Evolutionary conservation across 37 sponge, comb jelly and placozoan genomes (phyloP).

Genomic region (Haliclona indistincta): DNA sequence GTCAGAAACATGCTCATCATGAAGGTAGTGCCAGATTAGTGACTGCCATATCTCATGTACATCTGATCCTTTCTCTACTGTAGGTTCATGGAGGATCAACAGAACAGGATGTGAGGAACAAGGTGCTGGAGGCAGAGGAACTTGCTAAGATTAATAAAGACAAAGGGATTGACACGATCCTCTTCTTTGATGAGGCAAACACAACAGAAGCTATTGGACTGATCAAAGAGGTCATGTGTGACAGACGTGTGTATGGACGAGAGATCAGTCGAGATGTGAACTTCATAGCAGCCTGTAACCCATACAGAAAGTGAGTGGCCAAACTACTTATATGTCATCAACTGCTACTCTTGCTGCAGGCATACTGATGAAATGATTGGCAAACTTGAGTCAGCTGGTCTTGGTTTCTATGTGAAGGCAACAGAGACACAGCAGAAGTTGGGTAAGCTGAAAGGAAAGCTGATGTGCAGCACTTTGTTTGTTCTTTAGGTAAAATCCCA

Average conservation of each 20-base stretch:
- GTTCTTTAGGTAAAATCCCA: constrained; percentile 60
- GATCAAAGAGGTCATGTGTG: constrained; percentile 75
- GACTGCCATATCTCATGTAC: no score
- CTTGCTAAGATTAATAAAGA: constrained; percentile 19
- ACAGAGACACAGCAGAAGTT: constrained; percentile 23
- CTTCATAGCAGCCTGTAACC: constrained; percentile 77
- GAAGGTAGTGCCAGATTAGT: no score
- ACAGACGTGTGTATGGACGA: constrained; percentile 37
- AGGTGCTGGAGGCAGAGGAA: constrained; percentile 46
- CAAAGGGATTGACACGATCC: constrained; percentile 42
- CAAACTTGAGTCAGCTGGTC: constrained; percentile 64
- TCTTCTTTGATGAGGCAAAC: constrained; percentile 82
- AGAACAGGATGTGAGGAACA: constrained; percentile 30
- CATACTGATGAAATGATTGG: constrained; percentile 68
- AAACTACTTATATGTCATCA: neutral
- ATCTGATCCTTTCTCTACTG: no score
- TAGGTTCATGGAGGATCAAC: constrained; percentile 75
- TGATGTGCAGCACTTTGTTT: neutral
- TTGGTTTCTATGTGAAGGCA: constrained; percentile 43
- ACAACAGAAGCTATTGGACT: constrained; percentile 61
- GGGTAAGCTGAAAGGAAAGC: neutral
- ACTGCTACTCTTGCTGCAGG: constrained; percentile 5
- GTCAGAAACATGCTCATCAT: no score
- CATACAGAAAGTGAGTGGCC: constrained; percentile 32
- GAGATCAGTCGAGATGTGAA: constrained; percentile 30